Percentiles rank a stretch among this genome's conserved stretches.
Evolutionary conservation across 2,888 invertebrate genomes (phyloP).

Genomic region (Plagodis dolabraria): DNA sequence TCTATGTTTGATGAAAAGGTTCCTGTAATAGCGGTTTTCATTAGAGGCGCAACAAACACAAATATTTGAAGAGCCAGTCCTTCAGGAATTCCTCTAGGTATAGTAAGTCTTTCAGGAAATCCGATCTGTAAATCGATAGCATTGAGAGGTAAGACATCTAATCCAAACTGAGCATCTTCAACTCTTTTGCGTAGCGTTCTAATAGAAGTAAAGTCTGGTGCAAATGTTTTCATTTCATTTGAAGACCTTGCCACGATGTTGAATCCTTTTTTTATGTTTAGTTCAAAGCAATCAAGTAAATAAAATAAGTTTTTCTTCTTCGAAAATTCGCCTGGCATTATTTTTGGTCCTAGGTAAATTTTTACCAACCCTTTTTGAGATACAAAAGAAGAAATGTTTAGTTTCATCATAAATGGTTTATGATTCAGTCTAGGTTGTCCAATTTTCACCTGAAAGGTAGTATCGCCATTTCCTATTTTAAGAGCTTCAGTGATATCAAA

Average conservation of each 20-base stretch:
- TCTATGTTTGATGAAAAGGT: constrained; percentile 63
- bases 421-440: constrained; percentile 88
- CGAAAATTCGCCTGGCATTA: constrained; percentile 82
- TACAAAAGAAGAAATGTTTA: constrained; percentile 86
- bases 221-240: constrained; percentile 84
- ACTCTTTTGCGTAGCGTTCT: constrained; percentile 85
- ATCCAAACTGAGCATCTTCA: constrained; percentile 81
- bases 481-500: constrained; percentile 86
- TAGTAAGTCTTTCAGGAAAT: constrained; percentile 87
- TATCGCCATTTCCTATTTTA: constrained; percentile 57
- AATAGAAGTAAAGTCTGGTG: constrained; percentile 86
- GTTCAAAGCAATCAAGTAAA: constrained; percentile 85
- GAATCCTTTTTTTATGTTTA: constrained; percentile 85
- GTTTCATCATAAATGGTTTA: constrained; percentile 88
- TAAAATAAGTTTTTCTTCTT: constrained; percentile 84
- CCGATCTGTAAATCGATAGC: constrained; percentile 82
- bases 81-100: constrained; percentile 88
- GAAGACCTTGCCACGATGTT: constrained; percentile 87
- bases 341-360: constrained; percentile 89
- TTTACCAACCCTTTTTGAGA: constrained; percentile 85
- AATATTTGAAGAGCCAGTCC: constrained; percentile 88
- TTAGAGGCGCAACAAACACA: constrained; percentile 85
- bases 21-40: constrained; percentile 57
- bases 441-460: constrained; percentile 70
- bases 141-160: constrained; percentile 78